Percentiles rank a stretch among this genome's conserved stretches.
Evolutionary conservation across 2,113 vertebrate genomes (phyloP).

Genomic region (Vimba vimba): DNA sequence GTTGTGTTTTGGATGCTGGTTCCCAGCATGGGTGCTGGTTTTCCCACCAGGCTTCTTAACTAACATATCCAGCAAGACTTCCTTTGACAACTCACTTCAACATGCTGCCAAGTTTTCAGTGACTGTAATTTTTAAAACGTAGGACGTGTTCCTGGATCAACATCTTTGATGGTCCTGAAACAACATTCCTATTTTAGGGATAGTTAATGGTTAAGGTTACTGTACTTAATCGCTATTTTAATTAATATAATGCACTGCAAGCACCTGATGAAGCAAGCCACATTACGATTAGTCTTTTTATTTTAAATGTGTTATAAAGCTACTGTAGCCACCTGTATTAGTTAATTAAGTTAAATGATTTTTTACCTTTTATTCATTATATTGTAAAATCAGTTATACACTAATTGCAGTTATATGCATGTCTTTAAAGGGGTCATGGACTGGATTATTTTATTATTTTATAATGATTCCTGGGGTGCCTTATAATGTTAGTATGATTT

Average conservation of each 20-base stretch:
- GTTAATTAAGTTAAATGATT: background rate
- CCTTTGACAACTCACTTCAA: background rate
- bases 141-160: background rate
- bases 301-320: background rate
- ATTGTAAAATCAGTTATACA: background rate
- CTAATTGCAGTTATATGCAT: no score
- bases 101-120: background rate
- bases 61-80: background rate
- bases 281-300: background rate
- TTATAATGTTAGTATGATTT: no score
- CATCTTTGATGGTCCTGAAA: background rate
- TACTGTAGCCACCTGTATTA: background rate
- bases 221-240: slow-evolving; percentile 9
- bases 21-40: background rate
- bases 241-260: background rate
- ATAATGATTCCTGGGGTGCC: no score
- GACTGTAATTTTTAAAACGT: background rate
- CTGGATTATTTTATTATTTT: no score
- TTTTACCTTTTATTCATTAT: background rate
- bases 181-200: background rate
- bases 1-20: slow-evolving; percentile 17
- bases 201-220: background rate
- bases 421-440: no score
- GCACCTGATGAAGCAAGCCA: background rate
- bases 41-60: slow-evolving; percentile 12